Evolutionary conservation across 2,888 invertebrate species (phyloP).

Genomic region (Minunthozetes semirufus): DNA sequence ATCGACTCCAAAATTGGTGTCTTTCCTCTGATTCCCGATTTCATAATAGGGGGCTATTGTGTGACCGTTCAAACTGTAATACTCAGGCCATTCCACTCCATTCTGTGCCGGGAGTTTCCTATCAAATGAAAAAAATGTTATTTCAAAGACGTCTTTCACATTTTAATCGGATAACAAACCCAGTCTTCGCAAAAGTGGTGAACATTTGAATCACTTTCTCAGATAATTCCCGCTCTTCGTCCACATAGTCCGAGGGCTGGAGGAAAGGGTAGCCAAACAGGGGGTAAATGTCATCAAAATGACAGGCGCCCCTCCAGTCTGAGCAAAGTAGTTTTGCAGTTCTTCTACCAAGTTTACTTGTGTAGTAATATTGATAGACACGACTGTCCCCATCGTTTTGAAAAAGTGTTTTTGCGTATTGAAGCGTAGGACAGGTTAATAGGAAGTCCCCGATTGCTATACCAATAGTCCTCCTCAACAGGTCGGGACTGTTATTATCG

Average conservation of each 20-base stretch:
- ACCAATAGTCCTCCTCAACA: not conserved
- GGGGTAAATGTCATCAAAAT: constrained; percentile 27
- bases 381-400: not conserved
- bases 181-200: constrained; percentile 19
- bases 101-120: not conserved
- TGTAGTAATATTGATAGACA: constrained; percentile 31
- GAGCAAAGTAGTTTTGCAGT: not conserved
- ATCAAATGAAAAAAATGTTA: not conserved
- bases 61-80: not conserved
- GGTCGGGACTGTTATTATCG: not conserved
- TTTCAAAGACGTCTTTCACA: not conserved
- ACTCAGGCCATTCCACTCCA: not conserved
- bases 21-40: not conserved
- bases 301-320: constrained; percentile 25
- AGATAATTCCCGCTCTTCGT: constrained; percentile 24
- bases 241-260: not conserved
- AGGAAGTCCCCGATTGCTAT: constrained; percentile 16
- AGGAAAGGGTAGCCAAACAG: constrained; percentile 18
- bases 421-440: constrained; percentile 16
- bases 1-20: not conserved
- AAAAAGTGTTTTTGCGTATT: not conserved
- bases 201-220: constrained; percentile 24
- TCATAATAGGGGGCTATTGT: constrained; percentile 10
- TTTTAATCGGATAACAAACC: not conserved
- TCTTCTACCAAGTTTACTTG: not conserved